Evolutionary conservation across 2,113 vertebrate genomes (phyloP).

Genomic region (Tragelaphus imberbis): DNA sequence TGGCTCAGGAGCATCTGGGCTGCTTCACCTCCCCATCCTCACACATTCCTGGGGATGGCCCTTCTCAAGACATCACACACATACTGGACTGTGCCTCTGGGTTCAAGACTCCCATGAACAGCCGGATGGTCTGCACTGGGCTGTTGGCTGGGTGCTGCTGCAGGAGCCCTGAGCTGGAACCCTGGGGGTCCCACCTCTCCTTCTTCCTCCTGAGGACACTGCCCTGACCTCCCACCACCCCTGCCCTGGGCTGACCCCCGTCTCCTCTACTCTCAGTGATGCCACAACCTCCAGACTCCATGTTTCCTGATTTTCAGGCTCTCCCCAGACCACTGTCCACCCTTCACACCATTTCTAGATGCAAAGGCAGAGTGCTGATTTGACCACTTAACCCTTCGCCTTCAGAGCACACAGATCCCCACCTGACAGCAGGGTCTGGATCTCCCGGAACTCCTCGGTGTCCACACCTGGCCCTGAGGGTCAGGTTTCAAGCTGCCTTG

Average conservation of each 20-base stretch:
- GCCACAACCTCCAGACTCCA: neutral
- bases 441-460: too few relatives aligned
- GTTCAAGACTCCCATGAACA: fast-evolving
- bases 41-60: fast-evolving
- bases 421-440: neutral
- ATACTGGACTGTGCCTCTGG: neutral
- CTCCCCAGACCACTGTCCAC: neutral
- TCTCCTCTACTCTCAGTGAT: neutral
- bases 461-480: too few relatives aligned
- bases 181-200: neutral
- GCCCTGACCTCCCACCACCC: neutral
- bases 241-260: neutral
- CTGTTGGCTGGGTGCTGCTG: fast-evolving
- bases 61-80: neutral
- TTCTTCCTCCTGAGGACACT: neutral
- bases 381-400: neutral
- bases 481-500: neutral
- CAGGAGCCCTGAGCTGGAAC: neutral
- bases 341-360: neutral
- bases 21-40: neutral
- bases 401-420: neutral
- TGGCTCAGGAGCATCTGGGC: neutral
- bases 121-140: fast-evolving
- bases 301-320: neutral
- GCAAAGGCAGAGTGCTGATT: neutral